Percentiles rank a stretch among this genome's conserved stretches.
Evolutionary conservation across 2,797 vertebrate species (phyloP).

Genomic region (Dendrocincla tyrannina): DNA sequence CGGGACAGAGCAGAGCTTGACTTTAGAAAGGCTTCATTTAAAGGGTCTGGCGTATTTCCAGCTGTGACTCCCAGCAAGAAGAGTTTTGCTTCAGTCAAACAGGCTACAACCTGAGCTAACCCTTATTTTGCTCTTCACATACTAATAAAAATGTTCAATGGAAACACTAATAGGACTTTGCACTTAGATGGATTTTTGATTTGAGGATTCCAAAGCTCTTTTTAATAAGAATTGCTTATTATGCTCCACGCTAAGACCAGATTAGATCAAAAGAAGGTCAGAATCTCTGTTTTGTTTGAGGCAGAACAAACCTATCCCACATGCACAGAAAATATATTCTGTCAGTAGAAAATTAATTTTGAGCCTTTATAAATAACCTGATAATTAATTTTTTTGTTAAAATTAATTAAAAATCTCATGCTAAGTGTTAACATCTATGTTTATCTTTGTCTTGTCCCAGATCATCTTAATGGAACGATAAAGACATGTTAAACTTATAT

Average conservation of each 20-base stretch:
- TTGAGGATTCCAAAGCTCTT: not conserved
- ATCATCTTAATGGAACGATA: slow-evolving; percentile 5
- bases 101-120: not conserved
- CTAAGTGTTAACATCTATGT: slow-evolving; percentile 10
- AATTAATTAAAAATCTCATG: slow-evolving; percentile 28
- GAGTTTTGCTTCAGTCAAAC: not conserved
- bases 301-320: not conserved
- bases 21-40: not conserved
- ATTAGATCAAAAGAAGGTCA: not conserved
- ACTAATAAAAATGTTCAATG: not conserved
- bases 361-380: slow-evolving; percentile 22
- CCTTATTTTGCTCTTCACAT: not conserved
- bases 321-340: not conserved
- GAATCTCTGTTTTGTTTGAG: not conserved
- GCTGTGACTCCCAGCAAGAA: not conserved
- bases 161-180: not conserved
- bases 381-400: slow-evolving; percentile 17
- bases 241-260: not conserved
- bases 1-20: not conserved
- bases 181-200: not conserved
- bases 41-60: not conserved
- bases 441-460: slow-evolving; percentile 38
- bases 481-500: not conserved
- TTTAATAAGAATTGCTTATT: not conserved
- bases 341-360: not conserved